These are phyloP conservation scores for Acanthosoma haemorrhoidale DNA, from an alignment of 2,888 invertebrate species.

Conservation along the genomic window DNA sequence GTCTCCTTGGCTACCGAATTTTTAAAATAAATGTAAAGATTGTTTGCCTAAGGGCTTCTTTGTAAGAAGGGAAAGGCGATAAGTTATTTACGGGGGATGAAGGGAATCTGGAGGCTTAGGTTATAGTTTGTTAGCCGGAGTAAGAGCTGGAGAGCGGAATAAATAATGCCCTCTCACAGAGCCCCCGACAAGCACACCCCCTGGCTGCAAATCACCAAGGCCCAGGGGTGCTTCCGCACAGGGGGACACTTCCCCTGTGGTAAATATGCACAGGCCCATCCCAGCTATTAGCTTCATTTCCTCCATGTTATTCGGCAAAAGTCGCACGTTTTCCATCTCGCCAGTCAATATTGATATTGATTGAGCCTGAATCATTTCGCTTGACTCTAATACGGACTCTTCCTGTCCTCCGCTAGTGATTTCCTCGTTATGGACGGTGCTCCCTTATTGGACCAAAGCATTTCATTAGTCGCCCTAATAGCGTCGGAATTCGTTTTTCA, in stretches of 20 bases:
- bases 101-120: not conserved
- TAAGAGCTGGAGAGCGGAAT: not conserved
- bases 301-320: not conserved
- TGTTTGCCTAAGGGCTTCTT: no score
- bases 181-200: not conserved
- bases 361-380: not conserved
- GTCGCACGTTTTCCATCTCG: not conserved
- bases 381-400: not conserved
- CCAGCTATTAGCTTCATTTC: constrained; percentile 29
- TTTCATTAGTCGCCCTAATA: no score
- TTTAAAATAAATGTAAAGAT: no score
- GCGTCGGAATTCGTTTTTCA: no score
- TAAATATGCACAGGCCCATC: not conserved
- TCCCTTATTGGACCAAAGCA: no score
- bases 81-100: not conserved
- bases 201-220: not conserved
- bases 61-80: no score
- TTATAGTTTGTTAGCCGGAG: not conserved
- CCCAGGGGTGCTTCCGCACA: no score
- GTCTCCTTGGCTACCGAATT: no score
- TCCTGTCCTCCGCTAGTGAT: not conserved
- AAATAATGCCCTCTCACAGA: not conserved
- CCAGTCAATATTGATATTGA: not conserved
- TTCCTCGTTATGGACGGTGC: not conserved
- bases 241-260: not conserved